Evolutionary conservation across 2,113 vertebrate genomes (phyloP).

Genomic region (Rissa tridactyla): DNA sequence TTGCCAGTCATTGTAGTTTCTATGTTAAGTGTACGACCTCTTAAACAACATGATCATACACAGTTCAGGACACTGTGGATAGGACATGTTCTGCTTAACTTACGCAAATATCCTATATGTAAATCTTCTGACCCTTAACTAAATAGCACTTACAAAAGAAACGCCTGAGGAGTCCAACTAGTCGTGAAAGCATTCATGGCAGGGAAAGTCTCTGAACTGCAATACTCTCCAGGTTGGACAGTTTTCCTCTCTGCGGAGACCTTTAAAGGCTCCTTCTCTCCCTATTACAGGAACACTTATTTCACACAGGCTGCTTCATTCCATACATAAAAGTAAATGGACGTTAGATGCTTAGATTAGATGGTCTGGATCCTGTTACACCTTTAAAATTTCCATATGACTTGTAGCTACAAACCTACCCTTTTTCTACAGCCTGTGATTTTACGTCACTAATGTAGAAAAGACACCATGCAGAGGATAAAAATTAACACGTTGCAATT

Average conservation of each 20-base stretch:
- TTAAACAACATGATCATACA: neutral
- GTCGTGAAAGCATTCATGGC: fast-evolving
- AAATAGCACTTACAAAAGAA: neutral
- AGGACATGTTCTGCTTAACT: neutral
- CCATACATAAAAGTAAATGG: constrained; percentile 19
- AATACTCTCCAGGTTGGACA: neutral
- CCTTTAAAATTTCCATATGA: neutral
- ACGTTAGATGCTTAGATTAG: neutral
- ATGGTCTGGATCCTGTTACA: neutral
- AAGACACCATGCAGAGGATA: neutral
- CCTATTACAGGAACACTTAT: neutral
- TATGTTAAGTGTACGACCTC: neutral
- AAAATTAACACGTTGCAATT: neutral
- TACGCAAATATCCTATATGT: neutral
- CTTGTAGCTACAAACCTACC: neutral
- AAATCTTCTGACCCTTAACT: neutral
- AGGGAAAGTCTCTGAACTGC: neutral
- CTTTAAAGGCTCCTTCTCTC: neutral
- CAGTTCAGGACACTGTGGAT: neutral
- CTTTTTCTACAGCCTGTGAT: neutral
- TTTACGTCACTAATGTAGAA: neutral
- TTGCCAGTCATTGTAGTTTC: fast-evolving
- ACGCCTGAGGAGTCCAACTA: fast-evolving
- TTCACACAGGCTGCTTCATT: neutral
- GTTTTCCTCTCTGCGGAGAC: neutral